A percentile compares a stretch with the other conserved stretches of the same genome.
Evolutionary conservation across 1,140 invertebrate species (phyloP).

Genomic region (Megalopta genalis): DNA sequence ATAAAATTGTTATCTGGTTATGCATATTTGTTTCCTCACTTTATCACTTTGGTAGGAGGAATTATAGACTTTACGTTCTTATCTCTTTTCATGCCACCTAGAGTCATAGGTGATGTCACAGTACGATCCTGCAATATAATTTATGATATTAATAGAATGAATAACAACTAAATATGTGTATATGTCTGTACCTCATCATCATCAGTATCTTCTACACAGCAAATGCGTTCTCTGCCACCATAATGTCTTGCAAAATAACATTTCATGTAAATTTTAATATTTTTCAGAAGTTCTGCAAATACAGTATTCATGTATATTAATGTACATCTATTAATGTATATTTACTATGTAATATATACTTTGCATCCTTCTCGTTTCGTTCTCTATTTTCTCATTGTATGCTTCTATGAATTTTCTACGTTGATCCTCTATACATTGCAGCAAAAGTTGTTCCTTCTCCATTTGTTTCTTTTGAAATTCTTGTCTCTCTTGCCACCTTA

Average conservation of each 20-base stretch:
- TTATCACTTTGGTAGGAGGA: neutral
- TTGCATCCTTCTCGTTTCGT: slow-evolving; percentile 57
- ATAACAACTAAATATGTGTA: slow-evolving; percentile 34
- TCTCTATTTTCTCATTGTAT: slow-evolving; percentile 66
- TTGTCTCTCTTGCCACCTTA: slow-evolving; percentile 66
- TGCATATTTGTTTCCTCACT: too few relatives aligned
- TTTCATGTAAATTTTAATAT: slow-evolving; percentile 47
- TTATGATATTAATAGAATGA: neutral
- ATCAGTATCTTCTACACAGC: slow-evolving; percentile 40
- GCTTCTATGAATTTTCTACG: slow-evolving; percentile 64
- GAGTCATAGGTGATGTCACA: neutral
- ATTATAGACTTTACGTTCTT: slow-evolving; percentile 15
- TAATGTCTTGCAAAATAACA: slow-evolving; percentile 55
- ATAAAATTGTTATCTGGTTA: neutral
- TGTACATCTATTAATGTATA: neutral
- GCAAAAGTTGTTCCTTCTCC: slow-evolving; percentile 58
- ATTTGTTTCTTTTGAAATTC: slow-evolving; percentile 63
- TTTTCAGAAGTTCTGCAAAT: slow-evolving; percentile 48
- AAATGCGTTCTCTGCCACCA: slow-evolving; percentile 31
- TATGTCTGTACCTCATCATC: slow-evolving; percentile 17
- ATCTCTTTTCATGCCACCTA: neutral
- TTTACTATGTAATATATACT: slow-evolving; percentile 49
- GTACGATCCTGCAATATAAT: slow-evolving; percentile 8
- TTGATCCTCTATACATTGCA: slow-evolving; percentile 43
- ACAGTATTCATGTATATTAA: neutral